These are phyloP conservation scores for Schlechtendalia chinensis DNA, from an alignment of 1,140 invertebrate species.

Conservation along the genomic window DNA sequence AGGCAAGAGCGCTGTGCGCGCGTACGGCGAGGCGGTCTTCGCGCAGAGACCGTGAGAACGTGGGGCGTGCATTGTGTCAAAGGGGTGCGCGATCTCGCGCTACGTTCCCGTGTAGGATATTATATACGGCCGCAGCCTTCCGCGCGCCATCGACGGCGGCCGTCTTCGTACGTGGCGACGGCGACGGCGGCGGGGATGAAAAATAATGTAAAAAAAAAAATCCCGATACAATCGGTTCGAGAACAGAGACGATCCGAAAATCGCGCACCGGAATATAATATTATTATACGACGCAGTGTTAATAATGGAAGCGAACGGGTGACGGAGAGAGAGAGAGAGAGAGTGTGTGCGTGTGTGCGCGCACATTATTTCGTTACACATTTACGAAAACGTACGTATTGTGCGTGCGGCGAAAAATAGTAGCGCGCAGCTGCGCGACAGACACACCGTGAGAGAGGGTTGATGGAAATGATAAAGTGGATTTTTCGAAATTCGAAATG, in stretches of 20 bases:
- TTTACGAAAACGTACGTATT: neutral
- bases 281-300: neutral
- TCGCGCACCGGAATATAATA: constrained; percentile 4
- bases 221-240: constrained; percentile 33
- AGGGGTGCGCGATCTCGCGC: constrained; percentile 35
- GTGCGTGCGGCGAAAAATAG: constrained; percentile 23
- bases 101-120: neutral
- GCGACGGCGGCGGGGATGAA: neutral
- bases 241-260: constrained; percentile 21
- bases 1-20: too few relatives aligned
- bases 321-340: neutral
- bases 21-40: neutral
- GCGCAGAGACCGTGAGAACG: constrained; percentile 37
- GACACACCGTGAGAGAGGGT: constrained; percentile 43
- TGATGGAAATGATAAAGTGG: constrained; percentile 47
- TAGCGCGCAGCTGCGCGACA: constrained; percentile 31
- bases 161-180: neutral
- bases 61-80: constrained; percentile 46
- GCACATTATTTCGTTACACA: constrained; percentile 1
- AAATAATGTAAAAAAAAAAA: constrained; percentile 14
- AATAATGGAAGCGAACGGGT: neutral
- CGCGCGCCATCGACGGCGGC: neutral
- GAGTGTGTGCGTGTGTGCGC: neutral
- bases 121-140: neutral
- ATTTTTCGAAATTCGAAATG: constrained; percentile 13